phyloP scores from a whole-genome alignment of 2,888 invertebrate species.

The Drosophila atripex region DNA sequence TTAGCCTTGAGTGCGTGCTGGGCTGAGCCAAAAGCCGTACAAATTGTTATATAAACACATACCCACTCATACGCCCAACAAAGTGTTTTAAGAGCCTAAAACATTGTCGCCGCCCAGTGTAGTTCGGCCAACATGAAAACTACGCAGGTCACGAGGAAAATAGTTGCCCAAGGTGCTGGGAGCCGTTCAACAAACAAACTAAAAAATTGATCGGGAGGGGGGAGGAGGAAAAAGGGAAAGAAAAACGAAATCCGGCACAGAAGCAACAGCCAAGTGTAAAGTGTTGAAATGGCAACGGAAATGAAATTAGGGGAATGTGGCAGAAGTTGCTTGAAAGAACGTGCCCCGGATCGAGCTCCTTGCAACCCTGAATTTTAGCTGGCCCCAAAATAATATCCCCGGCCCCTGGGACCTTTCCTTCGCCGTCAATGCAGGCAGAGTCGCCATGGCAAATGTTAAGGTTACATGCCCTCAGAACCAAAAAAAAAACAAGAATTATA shows the following conservation, averaged over 20 bases:
- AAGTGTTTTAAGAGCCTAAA: slow-evolving; percentile 64
- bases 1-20: slow-evolving; percentile 73
- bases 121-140: slow-evolving; percentile 36
- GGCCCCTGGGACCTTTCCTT: slow-evolving; percentile 8
- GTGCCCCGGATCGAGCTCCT: background rate
- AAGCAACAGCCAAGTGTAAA: slow-evolving; percentile 19
- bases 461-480: slow-evolving; percentile 38
- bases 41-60: slow-evolving; percentile 74
- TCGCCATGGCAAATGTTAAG: slow-evolving; percentile 64
- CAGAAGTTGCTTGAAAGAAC: slow-evolving; percentile 11
- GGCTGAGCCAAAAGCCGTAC: slow-evolving; percentile 64
- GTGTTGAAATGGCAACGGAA: slow-evolving; percentile 45
- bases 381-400: slow-evolving; percentile 5
- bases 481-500: slow-evolving; percentile 8
- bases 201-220: too few species aligned
- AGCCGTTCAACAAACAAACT: slow-evolving; percentile 1
- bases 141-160: slow-evolving; percentile 31
- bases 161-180: slow-evolving; percentile 38
- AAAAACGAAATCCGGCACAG: slow-evolving; percentile 19
- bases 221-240: background rate
- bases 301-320: slow-evolving; percentile 46
- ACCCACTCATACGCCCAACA: slow-evolving; percentile 50
- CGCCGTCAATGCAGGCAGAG: slow-evolving; percentile 13
- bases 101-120: slow-evolving; percentile 65
- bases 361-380: slow-evolving; percentile 48